Conservation (phyloP, 2,888 invertebrate species). For the Celastrina argiolus region DNA sequence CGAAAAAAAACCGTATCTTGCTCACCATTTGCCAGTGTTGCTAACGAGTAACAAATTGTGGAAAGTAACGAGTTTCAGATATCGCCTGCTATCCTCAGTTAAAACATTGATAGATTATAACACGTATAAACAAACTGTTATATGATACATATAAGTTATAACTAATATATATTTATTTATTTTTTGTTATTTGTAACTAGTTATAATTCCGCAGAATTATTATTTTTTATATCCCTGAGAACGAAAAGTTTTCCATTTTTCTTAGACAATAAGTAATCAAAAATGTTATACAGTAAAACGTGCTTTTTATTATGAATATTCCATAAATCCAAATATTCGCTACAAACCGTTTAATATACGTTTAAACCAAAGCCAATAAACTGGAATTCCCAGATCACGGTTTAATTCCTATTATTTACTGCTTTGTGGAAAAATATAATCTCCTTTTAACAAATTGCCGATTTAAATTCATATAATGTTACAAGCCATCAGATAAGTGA, state of each 20-base stretch:
- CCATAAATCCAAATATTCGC: not conserved
- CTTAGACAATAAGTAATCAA: not conserved
- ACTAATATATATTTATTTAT: too few species aligned
- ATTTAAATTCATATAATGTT: constrained; percentile 10
- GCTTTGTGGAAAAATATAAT: not conserved
- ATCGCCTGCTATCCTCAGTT: too few species aligned
- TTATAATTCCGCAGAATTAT: not conserved
- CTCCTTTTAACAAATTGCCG: not conserved
- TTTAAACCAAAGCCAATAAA: not conserved
- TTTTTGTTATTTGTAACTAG: too few species aligned
- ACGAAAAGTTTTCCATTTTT: not conserved
- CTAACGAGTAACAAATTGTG: too few species aligned
- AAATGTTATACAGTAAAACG: not conserved
- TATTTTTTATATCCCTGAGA: not conserved
- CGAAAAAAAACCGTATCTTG: too few species aligned
- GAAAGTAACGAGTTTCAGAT: too few species aligned
- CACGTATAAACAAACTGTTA: too few species aligned
- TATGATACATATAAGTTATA: too few species aligned
- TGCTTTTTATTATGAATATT: not conserved
- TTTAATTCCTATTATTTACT: not conserved
- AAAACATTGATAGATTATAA: too few species aligned
- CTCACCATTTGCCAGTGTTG: too few species aligned
- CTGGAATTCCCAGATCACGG: not conserved
- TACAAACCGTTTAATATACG: not conserved
- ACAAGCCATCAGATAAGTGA: not conserved